Conservation (phyloP, 2,797 vertebrate genomes). For the Danio choprae region DNA sequence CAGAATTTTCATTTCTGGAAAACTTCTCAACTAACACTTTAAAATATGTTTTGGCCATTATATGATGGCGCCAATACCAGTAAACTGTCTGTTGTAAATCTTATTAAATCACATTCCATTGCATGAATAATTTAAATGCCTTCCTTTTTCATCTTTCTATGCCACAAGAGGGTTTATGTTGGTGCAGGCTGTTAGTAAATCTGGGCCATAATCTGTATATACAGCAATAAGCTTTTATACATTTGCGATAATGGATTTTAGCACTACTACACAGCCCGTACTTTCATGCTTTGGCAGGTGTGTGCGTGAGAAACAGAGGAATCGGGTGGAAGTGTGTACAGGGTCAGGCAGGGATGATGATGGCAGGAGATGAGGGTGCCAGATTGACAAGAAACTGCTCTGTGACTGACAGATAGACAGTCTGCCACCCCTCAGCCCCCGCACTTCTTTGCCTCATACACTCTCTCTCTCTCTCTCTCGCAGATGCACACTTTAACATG, state of each 20-base stretch:
- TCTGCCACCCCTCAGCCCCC: constrained; percentile 32
- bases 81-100: no score
- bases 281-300: background rate
- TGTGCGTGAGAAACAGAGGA: background rate
- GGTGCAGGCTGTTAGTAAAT: no score
- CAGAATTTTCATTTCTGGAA: no score
- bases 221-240: background rate
- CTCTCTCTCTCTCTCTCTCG: background rate
- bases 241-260: background rate
- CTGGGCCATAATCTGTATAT: background rate
- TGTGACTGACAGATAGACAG: constrained; percentile 50
- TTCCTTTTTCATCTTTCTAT: no score
- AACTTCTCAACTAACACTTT: no score
- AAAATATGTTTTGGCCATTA: no score
- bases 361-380: constrained; percentile 29
- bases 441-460: constrained; percentile 21
- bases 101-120: no score
- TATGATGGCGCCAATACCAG: no score
- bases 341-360: constrained; percentile 1
- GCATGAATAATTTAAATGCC: no score
- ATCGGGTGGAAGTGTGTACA: constrained; percentile 9
- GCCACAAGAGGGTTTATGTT: no score
- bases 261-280: background rate
- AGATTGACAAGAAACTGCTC: constrained; percentile 35
- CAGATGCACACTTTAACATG: constrained; percentile 24